These are phyloP conservation scores for Erethizon dorsatum DNA, from an alignment of 2,797 vertebrate genomes.

Conservation along the genomic window DNA sequence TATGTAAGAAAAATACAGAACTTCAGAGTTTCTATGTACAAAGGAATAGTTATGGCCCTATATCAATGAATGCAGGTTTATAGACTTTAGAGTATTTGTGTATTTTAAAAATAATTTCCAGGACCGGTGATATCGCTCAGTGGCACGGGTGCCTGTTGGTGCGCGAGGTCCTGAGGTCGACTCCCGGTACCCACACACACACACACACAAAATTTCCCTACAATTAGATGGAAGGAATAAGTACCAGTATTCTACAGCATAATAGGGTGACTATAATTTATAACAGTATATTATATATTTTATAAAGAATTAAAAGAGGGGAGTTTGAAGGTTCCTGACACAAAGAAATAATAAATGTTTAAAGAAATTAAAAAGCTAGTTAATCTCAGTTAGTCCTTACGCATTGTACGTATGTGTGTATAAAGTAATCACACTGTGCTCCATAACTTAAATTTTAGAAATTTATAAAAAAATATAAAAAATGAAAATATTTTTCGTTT, in stretches of 20 bases:
- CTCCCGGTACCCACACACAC: no score
- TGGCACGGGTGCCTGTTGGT: no score
- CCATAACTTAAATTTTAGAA: background rate
- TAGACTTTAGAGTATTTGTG: background rate
- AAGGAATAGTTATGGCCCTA: background rate
- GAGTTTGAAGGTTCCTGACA: background rate
- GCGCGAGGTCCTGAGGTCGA: no score
- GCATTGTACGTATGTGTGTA: background rate
- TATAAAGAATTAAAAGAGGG: background rate
- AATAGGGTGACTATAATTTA: background rate
- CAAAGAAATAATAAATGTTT: background rate
- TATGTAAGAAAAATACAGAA: background rate
- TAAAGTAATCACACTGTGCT: background rate
- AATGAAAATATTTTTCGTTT: background rate
- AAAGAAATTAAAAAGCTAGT: background rate
- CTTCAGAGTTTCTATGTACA: background rate
- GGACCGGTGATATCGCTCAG: no score
- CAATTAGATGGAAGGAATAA: background rate
- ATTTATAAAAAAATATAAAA: background rate
- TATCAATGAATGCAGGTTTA: conserved; percentile 1
- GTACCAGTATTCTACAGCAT: background rate
- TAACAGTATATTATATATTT: background rate
- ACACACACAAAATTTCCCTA: no score
- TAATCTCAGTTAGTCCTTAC: background rate
- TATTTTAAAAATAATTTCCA: background rate